Percentiles rank a stretch among this genome's conserved stretches.
phyloP scores from a whole-genome alignment of 2,113 vertebrate genomes.

The Pipra filicauda region DNA sequence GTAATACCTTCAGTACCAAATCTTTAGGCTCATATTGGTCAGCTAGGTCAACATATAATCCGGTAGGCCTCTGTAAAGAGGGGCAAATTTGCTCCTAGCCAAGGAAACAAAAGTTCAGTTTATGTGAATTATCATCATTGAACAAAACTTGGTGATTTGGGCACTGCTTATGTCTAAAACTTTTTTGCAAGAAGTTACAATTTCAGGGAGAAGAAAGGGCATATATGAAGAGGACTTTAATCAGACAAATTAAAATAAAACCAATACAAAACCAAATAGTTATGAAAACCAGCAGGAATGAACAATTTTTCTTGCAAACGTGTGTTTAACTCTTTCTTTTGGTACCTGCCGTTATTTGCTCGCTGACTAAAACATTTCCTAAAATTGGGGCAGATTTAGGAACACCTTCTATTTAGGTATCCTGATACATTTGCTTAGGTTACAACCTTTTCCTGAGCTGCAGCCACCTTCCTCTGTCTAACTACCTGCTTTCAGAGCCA shows the following conservation, averaged over 20 bases:
- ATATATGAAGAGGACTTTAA: not conserved
- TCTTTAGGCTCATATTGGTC: not conserved
- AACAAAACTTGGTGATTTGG: not conserved
- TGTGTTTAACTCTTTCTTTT: not conserved
- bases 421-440: not conserved
- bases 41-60: not conserved
- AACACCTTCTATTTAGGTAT: not conserved
- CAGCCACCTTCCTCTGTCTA: not conserved
- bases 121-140: not conserved
- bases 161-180: not conserved
- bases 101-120: not conserved
- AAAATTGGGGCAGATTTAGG: not conserved
- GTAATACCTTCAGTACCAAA: not conserved
- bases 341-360: not conserved
- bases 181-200: not conserved
- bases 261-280: fast-evolving
- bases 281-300: not conserved
- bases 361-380: not conserved
- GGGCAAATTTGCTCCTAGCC: fast-evolving
- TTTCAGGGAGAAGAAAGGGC: not conserved
- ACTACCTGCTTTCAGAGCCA: not conserved
- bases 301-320: not conserved
- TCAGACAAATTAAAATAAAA: not conserved
- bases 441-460: not conserved
- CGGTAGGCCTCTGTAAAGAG: not conserved